Evolutionary conservation across 2,113 vertebrate genomes (phyloP).

Genomic region (Notarius lentiginosus): DNA sequence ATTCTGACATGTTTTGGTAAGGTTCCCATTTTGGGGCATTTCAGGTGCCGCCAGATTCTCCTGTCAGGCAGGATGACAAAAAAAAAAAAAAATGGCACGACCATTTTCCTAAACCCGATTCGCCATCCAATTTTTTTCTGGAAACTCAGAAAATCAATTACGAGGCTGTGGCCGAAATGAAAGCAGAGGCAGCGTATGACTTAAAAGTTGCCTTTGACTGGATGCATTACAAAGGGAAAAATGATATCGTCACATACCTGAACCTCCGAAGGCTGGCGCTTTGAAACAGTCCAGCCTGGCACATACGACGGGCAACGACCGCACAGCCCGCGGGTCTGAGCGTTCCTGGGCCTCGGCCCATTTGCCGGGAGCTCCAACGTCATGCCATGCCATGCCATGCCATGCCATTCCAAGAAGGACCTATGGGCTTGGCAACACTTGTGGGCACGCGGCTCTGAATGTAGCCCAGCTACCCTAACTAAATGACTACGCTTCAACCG

Average conservation of each 20-base stretch:
- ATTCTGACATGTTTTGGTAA: background rate
- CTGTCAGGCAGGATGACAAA: background rate
- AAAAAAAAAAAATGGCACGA: background rate
- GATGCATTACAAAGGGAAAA: slow-evolving; percentile 76
- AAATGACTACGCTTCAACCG: slow-evolving; percentile 57
- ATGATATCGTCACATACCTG: slow-evolving; percentile 78
- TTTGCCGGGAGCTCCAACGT: slow-evolving; percentile 76
- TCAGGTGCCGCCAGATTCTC: slow-evolving; percentile 60
- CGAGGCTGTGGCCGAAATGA: slow-evolving; percentile 67
- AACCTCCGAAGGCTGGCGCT: slow-evolving; percentile 71
- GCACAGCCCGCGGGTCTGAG: slow-evolving; percentile 72
- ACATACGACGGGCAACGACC: slow-evolving; percentile 73
- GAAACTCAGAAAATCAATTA: slow-evolving; percentile 74
- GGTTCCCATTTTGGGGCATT: background rate
- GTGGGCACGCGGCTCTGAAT: slow-evolving; percentile 63
- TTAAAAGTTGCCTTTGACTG: slow-evolving; percentile 70
- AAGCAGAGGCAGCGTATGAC: slow-evolving; percentile 57
- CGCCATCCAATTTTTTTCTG: slow-evolving; percentile 11
- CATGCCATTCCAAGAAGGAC: slow-evolving; percentile 77
- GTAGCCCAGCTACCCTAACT: slow-evolving; percentile 47
- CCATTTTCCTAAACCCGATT: background rate
- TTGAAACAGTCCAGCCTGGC: slow-evolving; percentile 80
- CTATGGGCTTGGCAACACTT: slow-evolving; percentile 76
- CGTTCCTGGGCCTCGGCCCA: slow-evolving; percentile 72
- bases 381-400: slow-evolving; percentile 79